phyloP scores from a whole-genome alignment of 2,113 vertebrate genomes.

The Thomomys bottae region DNA sequence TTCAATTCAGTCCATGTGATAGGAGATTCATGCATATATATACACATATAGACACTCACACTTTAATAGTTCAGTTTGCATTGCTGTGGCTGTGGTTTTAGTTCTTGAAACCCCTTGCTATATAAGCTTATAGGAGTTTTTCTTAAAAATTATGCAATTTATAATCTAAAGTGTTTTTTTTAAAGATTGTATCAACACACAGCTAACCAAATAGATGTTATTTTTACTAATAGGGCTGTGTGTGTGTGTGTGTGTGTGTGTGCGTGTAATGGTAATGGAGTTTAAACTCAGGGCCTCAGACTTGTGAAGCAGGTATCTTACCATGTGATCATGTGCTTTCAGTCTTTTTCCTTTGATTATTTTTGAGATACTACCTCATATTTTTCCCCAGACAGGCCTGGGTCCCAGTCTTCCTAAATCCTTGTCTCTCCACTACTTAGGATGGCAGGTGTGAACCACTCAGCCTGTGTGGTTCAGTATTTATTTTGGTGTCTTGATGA shows the following conservation, averaged over 20 bases:
- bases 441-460: too few species aligned
- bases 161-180: background rate
- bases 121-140: background rate
- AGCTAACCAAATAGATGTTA: background rate
- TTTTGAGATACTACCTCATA: too few species aligned
- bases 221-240: background rate
- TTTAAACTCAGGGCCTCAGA: too few species aligned
- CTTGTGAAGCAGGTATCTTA: too few species aligned
- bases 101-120: background rate
- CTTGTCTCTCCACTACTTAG: too few species aligned
- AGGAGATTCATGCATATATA: background rate
- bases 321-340: too few species aligned
- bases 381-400: too few species aligned
- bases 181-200: background rate
- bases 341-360: too few species aligned
- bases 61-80: background rate
- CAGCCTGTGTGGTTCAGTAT: too few species aligned
- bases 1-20: conserved; percentile 21
- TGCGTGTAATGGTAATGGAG: too few species aligned
- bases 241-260: too few species aligned
- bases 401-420: too few species aligned
- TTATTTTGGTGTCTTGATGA: background rate
- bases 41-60: background rate
- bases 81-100: background rate
- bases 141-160: conserved; percentile 47